These are phyloP conservation scores for Halcyon malimbica DNA, from an alignment of 2,113 vertebrate genomes.

Conservation along the genomic window DNA sequence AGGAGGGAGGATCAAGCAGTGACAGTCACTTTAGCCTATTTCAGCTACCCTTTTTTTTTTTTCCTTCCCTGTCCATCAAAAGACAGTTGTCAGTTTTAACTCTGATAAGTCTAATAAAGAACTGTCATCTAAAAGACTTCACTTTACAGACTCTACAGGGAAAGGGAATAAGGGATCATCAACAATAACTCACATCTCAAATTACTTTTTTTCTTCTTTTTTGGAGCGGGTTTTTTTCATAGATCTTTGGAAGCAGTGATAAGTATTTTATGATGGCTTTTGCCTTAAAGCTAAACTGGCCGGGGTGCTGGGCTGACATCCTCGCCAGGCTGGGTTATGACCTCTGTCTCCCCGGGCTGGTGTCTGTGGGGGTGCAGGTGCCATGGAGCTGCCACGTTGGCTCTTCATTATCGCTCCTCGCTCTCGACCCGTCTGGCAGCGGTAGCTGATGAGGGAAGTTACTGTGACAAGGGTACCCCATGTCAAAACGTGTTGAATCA, in stretches of 20 bases:
- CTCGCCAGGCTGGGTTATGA: neutral
- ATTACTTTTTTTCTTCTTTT: neutral
- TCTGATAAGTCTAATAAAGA: neutral
- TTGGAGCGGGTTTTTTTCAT: neutral
- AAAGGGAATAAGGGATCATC: neutral
- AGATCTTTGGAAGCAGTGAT: neutral
- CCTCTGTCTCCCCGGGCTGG: neutral
- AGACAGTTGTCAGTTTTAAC: neutral
- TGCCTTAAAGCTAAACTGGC: neutral
- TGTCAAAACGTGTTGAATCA: neutral
- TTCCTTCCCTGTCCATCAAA: neutral
- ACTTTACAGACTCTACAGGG: neutral
- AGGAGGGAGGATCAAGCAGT: neutral
- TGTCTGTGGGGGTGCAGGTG: neutral
- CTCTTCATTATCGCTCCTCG: neutral
- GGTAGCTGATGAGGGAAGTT: neutral
- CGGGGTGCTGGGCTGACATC: fast-evolving
- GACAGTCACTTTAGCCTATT: neutral
- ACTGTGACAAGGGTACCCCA: neutral
- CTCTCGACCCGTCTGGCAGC: neutral
- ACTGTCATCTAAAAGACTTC: neutral
- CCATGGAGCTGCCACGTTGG: neutral
- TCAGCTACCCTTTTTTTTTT: neutral
- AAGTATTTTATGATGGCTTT: neutral
- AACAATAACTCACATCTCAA: neutral